A percentile compares a stretch with the other conserved stretches of the same genome.
Evolutionary conservation across 2,888 invertebrate species (phyloP).

Genomic region (Kryphioiulus occultus): DNA sequence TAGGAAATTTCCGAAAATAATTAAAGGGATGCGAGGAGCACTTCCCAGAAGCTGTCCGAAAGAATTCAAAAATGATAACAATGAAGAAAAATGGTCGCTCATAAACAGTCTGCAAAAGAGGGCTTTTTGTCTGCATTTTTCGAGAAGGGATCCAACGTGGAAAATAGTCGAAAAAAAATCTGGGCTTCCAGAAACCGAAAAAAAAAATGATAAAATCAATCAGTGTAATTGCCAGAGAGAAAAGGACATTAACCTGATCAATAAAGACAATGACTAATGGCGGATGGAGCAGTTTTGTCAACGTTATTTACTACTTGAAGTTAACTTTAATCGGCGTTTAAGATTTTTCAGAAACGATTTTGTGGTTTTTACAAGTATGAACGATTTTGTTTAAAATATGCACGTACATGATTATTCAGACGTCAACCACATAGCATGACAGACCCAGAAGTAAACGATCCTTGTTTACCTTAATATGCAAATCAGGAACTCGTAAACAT

Average conservation of each 20-base stretch:
- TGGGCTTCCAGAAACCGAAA: background rate
- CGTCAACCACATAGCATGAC: background rate
- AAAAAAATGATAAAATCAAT: background rate
- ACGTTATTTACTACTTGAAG: background rate
- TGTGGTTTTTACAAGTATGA: too few relatives aligned
- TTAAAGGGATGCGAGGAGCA: conserved; percentile 19
- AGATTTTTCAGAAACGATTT: too few relatives aligned
- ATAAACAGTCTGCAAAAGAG: conserved; percentile 14
- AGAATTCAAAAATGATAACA: conserved; percentile 30
- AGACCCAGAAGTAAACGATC: background rate
- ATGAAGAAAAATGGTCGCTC: conserved; percentile 35
- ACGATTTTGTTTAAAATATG: too few relatives aligned
- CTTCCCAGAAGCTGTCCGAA: background rate
- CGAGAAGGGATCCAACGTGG: background rate
- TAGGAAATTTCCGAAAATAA: conserved; percentile 35
- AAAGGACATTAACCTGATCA: background rate
- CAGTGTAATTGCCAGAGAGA: background rate
- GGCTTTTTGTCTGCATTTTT: background rate
- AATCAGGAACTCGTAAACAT: background rate
- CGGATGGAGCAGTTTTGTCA: background rate
- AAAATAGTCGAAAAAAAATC: background rate
- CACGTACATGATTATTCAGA: too few relatives aligned
- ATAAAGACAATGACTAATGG: conserved; percentile 15
- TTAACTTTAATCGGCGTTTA: too few relatives aligned
- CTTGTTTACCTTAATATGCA: background rate